Percentiles rank a stretch among this genome's conserved stretches.
Evolutionary conservation across 2,113 vertebrate species (phyloP).

Genomic region (Anarhynchus alexandrinus): DNA sequence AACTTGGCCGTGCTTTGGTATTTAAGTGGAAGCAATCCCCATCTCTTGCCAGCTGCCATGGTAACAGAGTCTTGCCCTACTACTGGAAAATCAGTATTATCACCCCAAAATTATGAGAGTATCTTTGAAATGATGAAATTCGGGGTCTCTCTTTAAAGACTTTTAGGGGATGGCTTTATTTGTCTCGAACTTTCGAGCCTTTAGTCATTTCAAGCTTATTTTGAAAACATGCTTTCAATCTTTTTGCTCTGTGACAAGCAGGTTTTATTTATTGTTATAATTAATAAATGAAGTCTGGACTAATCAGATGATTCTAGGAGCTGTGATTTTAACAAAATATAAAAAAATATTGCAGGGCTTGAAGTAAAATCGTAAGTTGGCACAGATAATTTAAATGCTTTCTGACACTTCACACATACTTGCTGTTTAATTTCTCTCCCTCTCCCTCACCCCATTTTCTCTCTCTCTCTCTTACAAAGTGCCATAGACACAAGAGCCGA

Average conservation of each 20-base stretch:
- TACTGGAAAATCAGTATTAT: neutral
- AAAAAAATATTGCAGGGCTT: neutral
- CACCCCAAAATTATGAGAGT: neutral
- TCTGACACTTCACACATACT: neutral
- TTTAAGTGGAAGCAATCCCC: conserved; percentile 35
- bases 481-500: conserved; percentile 11
- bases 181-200: neutral
- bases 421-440: conserved; percentile 9
- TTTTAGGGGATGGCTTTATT: neutral
- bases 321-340: neutral
- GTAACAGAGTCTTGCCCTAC: conserved; percentile 11
- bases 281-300: neutral
- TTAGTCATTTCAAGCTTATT: neutral
- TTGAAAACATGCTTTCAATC: neutral
- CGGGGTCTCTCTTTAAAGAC: neutral
- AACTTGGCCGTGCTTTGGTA: conserved; percentile 44
- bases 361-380: neutral
- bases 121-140: neutral
- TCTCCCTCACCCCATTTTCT: neutral
- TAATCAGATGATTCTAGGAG: neutral
- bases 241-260: neutral
- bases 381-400: neutral
- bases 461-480: neutral
- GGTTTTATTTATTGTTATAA: neutral
- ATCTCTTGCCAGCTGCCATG: conserved; percentile 34